Base-by-base conservation (phyloP, 1,140 invertebrate species). In the Galendromus occidentalis region DNA sequence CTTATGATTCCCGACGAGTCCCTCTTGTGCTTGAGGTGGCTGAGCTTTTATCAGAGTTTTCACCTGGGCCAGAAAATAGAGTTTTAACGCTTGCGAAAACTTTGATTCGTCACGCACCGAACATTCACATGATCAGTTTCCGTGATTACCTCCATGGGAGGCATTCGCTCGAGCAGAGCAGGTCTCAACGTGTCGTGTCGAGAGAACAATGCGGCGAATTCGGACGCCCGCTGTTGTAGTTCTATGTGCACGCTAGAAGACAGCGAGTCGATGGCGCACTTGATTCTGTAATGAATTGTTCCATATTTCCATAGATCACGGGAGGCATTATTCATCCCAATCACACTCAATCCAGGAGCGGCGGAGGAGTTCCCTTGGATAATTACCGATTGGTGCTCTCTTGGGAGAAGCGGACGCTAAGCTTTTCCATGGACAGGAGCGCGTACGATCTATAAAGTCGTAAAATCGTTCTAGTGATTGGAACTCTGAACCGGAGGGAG, bases 231-330 rank as follows among this genome's bases (percentile, higher is more conserved):
- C 75, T 98, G 94, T 76, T 98, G 94, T 66, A 98, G 76, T 77
- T 98, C 94, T 70, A 97, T 86, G 75, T 97, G 86, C 55, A 96
- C 81, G 78, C 92, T 90, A 69, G 86, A 87, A 44, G 90, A 89
- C 76, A 95, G 95, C 6, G 85, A 83, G 72, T 86, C 87, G 63
- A 97, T 85, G 65, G 96, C 85, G 71, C 87, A 83, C 72, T 87
- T 84, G 69, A 96, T 91, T 82, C 86, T 85, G 72, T 89, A 77
- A 68, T 7, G 74, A 72, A 67, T n/a, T 67, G 12, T 33, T 66
- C 65, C 29, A 66, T 44, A 65, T 65, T 20, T 44, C 39, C n/a
- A 17, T 41, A 17, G n/a, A n/a, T n/a, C n/a, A n/a, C n/a, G n/a
- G n/a, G 65, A 55, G 2, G 12, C 29, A 59, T 51, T 12, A 14